Percentiles rank a stretch among this genome's conserved stretches.
Conservation (phyloP, 2,888 invertebrate species). For the Arctia plantaginis region DNA sequence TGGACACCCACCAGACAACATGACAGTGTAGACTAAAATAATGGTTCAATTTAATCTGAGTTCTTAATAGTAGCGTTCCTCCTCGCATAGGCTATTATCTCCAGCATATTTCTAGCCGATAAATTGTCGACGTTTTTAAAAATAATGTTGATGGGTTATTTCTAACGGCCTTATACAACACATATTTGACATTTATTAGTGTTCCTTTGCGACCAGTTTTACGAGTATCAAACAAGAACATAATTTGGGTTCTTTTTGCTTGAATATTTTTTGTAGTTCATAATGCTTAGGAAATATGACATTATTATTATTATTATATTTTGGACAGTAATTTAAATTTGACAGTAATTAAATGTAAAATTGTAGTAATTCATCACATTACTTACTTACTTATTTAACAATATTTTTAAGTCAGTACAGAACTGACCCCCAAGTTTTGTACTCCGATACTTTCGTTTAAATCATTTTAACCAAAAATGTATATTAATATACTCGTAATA, state of each 20-base stretch:
- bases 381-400: no score
- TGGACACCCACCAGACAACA: not conserved
- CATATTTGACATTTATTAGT: not conserved
- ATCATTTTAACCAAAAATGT: no score
- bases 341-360: no score
- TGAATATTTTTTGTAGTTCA: no score
- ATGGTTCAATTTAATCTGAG: not conserved
- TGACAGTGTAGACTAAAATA: not conserved
- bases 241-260: not conserved
- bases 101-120: not conserved
- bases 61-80: not conserved
- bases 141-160: not conserved
- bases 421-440: no score
- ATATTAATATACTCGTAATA: no score
- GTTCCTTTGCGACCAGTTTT: not conserved
- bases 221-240: not conserved
- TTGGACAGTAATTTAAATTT: no score
- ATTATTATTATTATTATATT: no score
- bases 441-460: no score
- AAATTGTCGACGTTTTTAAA: not conserved
- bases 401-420: no score
- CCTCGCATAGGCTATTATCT: not conserved
- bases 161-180: not conserved
- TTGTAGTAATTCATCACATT: no score
- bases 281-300: no score